These are phyloP conservation scores for Eurypyga helias DNA, from an alignment of 2,113 vertebrate species.

Conservation along the genomic window DNA sequence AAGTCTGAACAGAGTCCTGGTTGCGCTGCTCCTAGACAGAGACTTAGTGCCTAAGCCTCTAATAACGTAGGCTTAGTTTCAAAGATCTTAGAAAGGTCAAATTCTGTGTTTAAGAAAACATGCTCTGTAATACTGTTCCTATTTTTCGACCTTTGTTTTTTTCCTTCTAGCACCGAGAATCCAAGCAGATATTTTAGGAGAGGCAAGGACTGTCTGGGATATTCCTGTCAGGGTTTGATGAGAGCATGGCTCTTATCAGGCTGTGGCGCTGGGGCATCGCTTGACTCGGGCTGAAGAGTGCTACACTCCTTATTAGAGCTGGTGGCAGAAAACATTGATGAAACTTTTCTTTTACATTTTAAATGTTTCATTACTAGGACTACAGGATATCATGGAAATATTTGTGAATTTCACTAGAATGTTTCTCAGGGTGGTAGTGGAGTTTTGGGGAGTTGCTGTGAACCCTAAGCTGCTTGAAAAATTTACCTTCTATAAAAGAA, in stretches of 20 bases:
- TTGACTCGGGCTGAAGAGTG: background rate
- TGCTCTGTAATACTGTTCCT: background rate
- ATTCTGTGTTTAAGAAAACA: slow-evolving; percentile 20
- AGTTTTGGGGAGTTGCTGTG: background rate
- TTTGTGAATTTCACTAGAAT: background rate
- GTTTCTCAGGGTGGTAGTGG: background rate
- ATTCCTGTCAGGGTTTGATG: background rate
- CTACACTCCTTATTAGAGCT: background rate
- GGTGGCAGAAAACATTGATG: background rate
- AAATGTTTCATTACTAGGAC: background rate
- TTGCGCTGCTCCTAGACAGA: background rate
- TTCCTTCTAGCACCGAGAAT: background rate
- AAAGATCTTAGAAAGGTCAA: slow-evolving; percentile 17
- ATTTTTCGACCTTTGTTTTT: background rate
- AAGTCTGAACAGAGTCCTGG: background rate
- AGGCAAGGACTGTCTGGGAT: background rate
- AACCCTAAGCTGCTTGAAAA: background rate
- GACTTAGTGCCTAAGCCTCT: background rate
- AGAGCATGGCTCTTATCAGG: background rate
- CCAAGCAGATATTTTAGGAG: background rate
- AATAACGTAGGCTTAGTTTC: background rate
- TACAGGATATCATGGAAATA: background rate
- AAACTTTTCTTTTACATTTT: background rate
- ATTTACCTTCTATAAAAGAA: background rate
- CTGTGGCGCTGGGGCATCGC: background rate